Base-by-base conservation (phyloP, 2,888 invertebrate genomes). In the Argynnis bischoffii region DNA sequence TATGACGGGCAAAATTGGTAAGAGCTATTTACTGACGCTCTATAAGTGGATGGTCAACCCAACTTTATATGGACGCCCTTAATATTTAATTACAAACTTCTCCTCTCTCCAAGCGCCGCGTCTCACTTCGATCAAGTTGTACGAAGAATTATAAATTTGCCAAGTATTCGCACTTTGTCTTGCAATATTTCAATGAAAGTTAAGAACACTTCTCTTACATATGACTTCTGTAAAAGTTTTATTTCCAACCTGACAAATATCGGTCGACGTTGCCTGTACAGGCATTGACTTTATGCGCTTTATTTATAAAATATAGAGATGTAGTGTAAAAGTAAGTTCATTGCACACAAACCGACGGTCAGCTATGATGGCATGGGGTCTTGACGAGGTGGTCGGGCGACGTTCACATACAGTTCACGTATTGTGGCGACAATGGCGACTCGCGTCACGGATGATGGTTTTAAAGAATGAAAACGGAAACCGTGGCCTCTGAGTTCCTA, bases 11-110 rank as follows among this genome's bases (percentile, higher is more conserved):
- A 59, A 47, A 1, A 31, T 4, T 16, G 21, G 26, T 26, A 15
- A 35, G 15, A 18, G 35, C 5, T 35, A 15, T 57, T 60, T 35
- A 35, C 53, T 11, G 5, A 16, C 6, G 26, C 26, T 57, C n/a
- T 46, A 18, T 46, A 14, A 57, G 51, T 60, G 60, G 48, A 48
- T 21, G 41, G 47, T 48, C 21, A 54, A 54, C 35, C 78, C 77
- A 78, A 77, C 79, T 78, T 78, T 79, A 78, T 80, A 75, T 72
- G 80, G 79, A 78, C 80, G 76, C 77, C 81, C 79, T 87, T 83
- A 86, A 88, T 88, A 86, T 88, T 88, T 87, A 86, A 88, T 88
- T 85, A 86, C 81, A 83, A 87, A 88, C 84, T 87, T 87, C 81
- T 74, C 75, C 81, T 74, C 75, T 73, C 76, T 77, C 75, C 74